Evolutionary conservation across 2,888 invertebrate species (phyloP).

Genomic region (Nymphalis polychloros): DNA sequence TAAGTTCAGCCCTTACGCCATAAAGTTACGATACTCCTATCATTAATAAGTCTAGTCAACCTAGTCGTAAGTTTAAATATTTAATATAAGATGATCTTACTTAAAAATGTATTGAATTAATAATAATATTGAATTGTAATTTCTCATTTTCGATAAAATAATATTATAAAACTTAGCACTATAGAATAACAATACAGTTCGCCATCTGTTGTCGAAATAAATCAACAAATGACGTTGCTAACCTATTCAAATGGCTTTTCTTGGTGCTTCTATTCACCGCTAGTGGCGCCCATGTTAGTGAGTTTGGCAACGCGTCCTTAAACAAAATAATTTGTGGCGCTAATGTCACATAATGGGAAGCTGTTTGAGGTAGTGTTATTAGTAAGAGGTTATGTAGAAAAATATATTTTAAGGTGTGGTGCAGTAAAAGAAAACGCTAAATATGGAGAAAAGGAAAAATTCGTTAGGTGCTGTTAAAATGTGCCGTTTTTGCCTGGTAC

Average conservation of each 20-base stretch:
- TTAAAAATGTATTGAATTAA: no score
- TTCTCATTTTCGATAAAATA: no score
- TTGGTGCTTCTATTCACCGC: constrained; percentile 30
- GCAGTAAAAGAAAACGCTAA: constrained; percentile 40
- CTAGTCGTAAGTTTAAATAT: no score
- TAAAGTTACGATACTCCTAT: no score
- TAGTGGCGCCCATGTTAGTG: constrained; percentile 8
- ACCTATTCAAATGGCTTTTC: neutral
- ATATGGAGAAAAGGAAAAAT: constrained; percentile 83
- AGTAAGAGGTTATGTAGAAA: constrained; percentile 60
- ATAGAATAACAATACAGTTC: neutral
- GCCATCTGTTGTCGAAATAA: constrained; percentile 46
- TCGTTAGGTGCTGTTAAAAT: constrained; percentile 84
- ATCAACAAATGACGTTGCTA: constrained; percentile 1
- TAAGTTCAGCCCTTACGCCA: no score
- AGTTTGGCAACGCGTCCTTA: constrained; percentile 31
- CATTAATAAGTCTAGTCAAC: no score
- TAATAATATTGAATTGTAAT: no score
- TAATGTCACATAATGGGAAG: constrained; percentile 32
- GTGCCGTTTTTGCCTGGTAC: constrained; percentile 88
- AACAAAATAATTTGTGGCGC: constrained; percentile 33
- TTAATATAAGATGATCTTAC: no score
- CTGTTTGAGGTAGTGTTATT: constrained; percentile 39
- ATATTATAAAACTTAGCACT: neutral
- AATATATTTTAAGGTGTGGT: constrained; percentile 40